A percentile compares a stretch with the other conserved stretches of the same genome.
Conservation (phyloP, 92 coral and sea anemone species). For the Palythoa grandiflora region DNA sequence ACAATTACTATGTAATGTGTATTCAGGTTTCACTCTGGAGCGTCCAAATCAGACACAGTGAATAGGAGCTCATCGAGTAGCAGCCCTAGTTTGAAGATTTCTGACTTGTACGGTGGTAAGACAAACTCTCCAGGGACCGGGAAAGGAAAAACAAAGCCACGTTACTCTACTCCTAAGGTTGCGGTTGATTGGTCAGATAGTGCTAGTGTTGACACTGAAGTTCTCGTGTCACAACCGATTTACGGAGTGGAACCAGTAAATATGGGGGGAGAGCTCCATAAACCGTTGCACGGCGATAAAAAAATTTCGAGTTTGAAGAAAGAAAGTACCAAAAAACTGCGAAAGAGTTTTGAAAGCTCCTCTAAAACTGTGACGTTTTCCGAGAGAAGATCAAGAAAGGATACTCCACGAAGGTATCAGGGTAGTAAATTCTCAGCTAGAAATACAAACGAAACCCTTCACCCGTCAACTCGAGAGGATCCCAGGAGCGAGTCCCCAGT, state of each 20-base stretch:
- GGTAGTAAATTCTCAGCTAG: slow-evolving; percentile 43
- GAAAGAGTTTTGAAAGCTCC: slow-evolving; percentile 72
- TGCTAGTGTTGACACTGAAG: slow-evolving; percentile 92
- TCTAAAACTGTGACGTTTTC: slow-evolving; percentile 51
- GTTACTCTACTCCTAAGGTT: slow-evolving; percentile 24
- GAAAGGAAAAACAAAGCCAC: slow-evolving; percentile 41
- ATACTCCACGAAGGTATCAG: slow-evolving; percentile 69
- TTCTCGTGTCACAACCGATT: slow-evolving; percentile 87
- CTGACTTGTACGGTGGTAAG: slow-evolving; percentile 67
- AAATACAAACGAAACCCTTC: slow-evolving; percentile 53
- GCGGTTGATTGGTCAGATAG: slow-evolving; percentile 82
- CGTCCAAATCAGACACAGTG: slow-evolving; percentile 55
- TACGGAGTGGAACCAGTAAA: slow-evolving; percentile 93
- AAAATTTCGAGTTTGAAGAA: slow-evolving; percentile 77
- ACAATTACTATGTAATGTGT: too few species aligned
- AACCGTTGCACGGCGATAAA: slow-evolving; percentile 79
- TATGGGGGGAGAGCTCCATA: slow-evolving; percentile 95
- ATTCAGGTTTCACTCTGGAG: slow-evolving; percentile 43
- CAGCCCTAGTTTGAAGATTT: slow-evolving; percentile 70
- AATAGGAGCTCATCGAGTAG: slow-evolving; percentile 47
- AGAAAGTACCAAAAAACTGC: slow-evolving; percentile 82
- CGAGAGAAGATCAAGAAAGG: slow-evolving; percentile 50
- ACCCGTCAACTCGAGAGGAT: slow-evolving; percentile 46
- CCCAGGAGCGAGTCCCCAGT: slow-evolving; percentile 54
- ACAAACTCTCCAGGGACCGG: slow-evolving; percentile 53